Conservation (phyloP, 2,888 invertebrate genomes). For the Stenchaetothrips biformis region DNA sequence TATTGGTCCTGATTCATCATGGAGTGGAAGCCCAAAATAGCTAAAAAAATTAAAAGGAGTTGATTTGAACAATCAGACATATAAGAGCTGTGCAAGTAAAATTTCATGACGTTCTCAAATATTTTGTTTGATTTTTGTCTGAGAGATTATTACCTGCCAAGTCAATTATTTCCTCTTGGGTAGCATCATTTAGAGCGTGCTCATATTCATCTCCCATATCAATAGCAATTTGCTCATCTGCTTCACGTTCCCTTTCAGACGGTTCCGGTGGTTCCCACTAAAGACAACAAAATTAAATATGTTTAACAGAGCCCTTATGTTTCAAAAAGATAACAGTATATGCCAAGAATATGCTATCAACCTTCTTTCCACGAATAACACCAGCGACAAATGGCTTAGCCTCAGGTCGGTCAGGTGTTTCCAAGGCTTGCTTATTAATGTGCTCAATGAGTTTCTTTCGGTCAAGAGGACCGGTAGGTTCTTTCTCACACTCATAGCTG, state of each 20-base stretch:
- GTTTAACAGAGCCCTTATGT: not conserved
- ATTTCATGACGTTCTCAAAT: slow-evolving; percentile 18
- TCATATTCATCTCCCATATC: slow-evolving; percentile 94
- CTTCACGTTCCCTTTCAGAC: slow-evolving; percentile 68
- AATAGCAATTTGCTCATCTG: slow-evolving; percentile 86
- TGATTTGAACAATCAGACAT: slow-evolving; percentile 4
- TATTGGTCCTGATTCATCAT: slow-evolving; percentile 99
- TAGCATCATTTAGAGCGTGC: slow-evolving; percentile 77
- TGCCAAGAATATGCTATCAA: slow-evolving; percentile 43
- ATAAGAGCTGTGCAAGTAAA: not conserved
- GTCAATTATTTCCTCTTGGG: slow-evolving; percentile 97
- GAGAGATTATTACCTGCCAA: slow-evolving; percentile 66
- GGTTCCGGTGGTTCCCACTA: slow-evolving; percentile 70
- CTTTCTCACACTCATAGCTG: slow-evolving; percentile 93
- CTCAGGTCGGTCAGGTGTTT: slow-evolving; percentile 96
- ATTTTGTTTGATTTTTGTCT: not conserved
- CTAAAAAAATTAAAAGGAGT: slow-evolving; percentile 51
- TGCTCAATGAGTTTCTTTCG: slow-evolving; percentile 92
- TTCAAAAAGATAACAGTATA: not conserved
- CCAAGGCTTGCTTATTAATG: slow-evolving; percentile 96
- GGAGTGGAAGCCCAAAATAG: slow-evolving; percentile 98
- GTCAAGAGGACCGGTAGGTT: slow-evolving; percentile 91
- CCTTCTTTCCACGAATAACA: slow-evolving; percentile 85
- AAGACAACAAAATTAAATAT: slow-evolving; percentile 38
- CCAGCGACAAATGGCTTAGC: slow-evolving; percentile 89